Base-by-base conservation (phyloP, 2,797 vertebrate species). In the Morelia viridis region DNA sequence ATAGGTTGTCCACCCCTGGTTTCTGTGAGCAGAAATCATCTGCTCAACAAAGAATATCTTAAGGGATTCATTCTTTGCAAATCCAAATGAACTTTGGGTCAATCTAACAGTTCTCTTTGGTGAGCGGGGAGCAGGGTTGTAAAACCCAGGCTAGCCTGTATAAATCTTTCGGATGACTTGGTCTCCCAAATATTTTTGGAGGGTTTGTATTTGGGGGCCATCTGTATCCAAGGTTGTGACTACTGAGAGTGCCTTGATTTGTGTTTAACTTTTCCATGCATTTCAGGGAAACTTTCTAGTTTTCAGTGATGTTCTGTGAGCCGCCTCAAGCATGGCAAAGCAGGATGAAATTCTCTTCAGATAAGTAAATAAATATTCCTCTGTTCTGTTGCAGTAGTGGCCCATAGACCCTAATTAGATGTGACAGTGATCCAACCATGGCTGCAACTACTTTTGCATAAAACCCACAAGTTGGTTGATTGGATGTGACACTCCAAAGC, bases 401-500 rank as follows among this genome's bases (percentile, higher is more conserved):
- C 60, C 50, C 17, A 57, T 26, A 15, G 60, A 92, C 85, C 57
- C 87, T 92, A 50, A 92, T 92, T 50, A 65, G 61, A 84, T 92
- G 87, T 85, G 91, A 92, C 91, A 62, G 50, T 89, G 76, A 84
- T 58, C 71, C 57, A 89, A 89, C 87, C 76, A 41, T 53, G 0
- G 50, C 87, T n/a, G 60, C n/a, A 57, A 15, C 87, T 64, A 11
- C 50, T 65, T 65, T 50, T 9, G 17, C 60, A 58, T 88, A 62
- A 65, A 92, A 84, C 46, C 76, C 28, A 89, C 71, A 19, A 89
- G 91, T 10, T 7, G 50, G 4, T 87, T 92, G 91, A 92, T 92
- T 84, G 58, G 76, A 92, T 92, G 91, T 92, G 87, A 85, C 91
- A 92, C 76, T 89, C 61, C 60, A 85, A 83, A 84, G 91, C 91